These are phyloP conservation scores for Rallus limicola DNA, from an alignment of 2,113 vertebrate species.

Conservation along the genomic window DNA sequence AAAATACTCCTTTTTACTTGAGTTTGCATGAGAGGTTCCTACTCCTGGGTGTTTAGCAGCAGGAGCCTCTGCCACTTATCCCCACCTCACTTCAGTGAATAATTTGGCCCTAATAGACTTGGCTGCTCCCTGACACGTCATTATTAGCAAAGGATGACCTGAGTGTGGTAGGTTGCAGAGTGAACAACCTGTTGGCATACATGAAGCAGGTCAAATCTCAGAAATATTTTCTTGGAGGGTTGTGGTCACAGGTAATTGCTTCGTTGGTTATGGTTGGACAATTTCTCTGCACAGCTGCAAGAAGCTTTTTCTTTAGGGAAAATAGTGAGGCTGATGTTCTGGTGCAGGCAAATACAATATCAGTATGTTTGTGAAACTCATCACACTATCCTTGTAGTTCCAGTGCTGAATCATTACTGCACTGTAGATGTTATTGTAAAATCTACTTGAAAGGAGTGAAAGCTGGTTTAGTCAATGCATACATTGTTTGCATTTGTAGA, in stretches of 20 bases:
- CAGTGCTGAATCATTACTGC: neutral
- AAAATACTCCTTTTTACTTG: neutral
- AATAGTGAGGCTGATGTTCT: neutral
- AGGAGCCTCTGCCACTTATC: neutral
- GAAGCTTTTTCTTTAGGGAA: neutral
- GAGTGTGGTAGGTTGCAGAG: neutral
- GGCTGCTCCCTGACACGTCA: accelerated
- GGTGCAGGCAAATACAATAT: neutral
- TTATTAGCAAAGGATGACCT: too few relatives aligned
- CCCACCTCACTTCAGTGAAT: neutral
- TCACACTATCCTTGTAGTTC: accelerated
- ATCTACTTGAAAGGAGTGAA: neutral
- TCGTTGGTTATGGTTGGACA: neutral
- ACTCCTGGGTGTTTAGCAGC: neutral
- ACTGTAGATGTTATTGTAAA: neutral
- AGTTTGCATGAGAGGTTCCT: neutral
- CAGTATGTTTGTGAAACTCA: neutral
- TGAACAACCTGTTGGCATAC: neutral
- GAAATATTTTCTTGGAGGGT: neutral
- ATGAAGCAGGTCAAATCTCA: neutral
- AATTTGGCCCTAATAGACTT: neutral
- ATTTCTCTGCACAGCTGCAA: neutral
- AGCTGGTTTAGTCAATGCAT: neutral
- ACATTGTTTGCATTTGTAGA: neutral
- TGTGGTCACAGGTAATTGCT: neutral